Percentiles rank a stretch among this genome's conserved stretches.
Conservation (phyloP, 2,113 vertebrate species). For the Macrotus californicus region DNA sequence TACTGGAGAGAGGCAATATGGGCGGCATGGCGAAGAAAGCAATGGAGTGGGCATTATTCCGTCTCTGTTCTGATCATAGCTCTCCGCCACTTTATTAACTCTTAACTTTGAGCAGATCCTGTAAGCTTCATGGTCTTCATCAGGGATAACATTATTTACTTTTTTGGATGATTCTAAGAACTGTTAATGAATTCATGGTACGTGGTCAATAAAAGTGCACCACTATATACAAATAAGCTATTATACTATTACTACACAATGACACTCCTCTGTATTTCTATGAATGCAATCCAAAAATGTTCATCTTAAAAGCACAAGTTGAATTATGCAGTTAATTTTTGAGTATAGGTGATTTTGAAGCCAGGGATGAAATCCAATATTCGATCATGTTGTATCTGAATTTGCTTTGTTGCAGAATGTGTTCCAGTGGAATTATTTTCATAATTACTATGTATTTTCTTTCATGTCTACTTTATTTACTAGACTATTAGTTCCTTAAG, state of each 20-base stretch:
- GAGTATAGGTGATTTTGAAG: not conserved
- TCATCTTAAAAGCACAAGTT: not conserved
- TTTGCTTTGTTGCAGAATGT: not conserved
- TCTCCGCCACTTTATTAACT: not conserved
- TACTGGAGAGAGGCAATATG: not conserved
- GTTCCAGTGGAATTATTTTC: not conserved
- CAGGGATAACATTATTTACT: not conserved
- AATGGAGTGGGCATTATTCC: not conserved
- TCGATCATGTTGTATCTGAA: not conserved
- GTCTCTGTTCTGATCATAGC: not conserved
- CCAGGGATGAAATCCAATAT: not conserved
- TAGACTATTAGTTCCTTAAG: not conserved
- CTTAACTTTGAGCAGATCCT: not conserved
- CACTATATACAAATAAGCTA: not conserved
- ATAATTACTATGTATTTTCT: not conserved
- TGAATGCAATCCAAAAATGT: not conserved
- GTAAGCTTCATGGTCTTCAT: not conserved
- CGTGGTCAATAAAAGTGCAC: not conserved
- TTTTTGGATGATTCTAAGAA: not conserved
- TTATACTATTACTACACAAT: not conserved
- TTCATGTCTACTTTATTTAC: not conserved
- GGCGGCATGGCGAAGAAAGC: not conserved
- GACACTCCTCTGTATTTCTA: not conserved
- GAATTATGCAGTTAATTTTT: not conserved
- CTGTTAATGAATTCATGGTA: not conserved